phyloP scores from a whole-genome alignment of 2,888 invertebrate genomes.

The Ennomos quercinarius region DNA sequence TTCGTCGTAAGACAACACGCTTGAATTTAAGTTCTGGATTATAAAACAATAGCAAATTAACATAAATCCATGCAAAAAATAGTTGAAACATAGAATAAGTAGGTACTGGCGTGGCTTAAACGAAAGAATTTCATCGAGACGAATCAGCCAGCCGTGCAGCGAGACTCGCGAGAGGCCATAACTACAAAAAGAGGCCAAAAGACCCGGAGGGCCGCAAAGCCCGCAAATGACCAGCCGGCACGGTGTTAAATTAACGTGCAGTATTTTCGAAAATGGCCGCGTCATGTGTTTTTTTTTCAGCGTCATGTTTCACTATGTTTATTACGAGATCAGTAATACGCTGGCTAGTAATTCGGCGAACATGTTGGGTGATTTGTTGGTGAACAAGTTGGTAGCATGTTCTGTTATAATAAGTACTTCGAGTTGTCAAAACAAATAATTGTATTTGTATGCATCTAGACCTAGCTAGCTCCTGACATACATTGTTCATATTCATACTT shows the following conservation, averaged over 20 bases:
- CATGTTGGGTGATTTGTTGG: slow-evolving; percentile 31
- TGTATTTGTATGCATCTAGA: too few relatives aligned
- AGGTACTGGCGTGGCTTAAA: too few relatives aligned
- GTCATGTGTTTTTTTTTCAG: slow-evolving; percentile 81
- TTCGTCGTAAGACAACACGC: too few relatives aligned
- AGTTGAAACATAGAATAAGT: too few relatives aligned
- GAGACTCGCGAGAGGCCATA: slow-evolving; percentile 52
- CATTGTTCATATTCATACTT: too few relatives aligned
- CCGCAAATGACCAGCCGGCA: slow-evolving; percentile 68
- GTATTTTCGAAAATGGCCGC: slow-evolving; percentile 82
- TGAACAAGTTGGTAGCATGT: background rate
- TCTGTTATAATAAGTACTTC: too few relatives aligned
- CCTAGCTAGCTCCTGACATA: too few relatives aligned
- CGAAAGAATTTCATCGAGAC: slow-evolving; percentile 49
- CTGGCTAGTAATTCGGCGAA: slow-evolving; percentile 43
- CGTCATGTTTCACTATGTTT: slow-evolving; percentile 78
- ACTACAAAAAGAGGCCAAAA: slow-evolving; percentile 53
- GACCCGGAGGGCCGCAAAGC: slow-evolving; percentile 43
- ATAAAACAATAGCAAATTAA: too few relatives aligned
- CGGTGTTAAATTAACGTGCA: slow-evolving; percentile 83
- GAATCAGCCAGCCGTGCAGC: slow-evolving; percentile 60
- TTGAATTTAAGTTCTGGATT: too few relatives aligned
- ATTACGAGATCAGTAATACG: slow-evolving; percentile 56
- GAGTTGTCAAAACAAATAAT: too few relatives aligned
- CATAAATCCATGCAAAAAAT: too few relatives aligned